Conservation (phyloP, 2,113 vertebrate genomes). For the Chloroceryle aenea region DNA sequence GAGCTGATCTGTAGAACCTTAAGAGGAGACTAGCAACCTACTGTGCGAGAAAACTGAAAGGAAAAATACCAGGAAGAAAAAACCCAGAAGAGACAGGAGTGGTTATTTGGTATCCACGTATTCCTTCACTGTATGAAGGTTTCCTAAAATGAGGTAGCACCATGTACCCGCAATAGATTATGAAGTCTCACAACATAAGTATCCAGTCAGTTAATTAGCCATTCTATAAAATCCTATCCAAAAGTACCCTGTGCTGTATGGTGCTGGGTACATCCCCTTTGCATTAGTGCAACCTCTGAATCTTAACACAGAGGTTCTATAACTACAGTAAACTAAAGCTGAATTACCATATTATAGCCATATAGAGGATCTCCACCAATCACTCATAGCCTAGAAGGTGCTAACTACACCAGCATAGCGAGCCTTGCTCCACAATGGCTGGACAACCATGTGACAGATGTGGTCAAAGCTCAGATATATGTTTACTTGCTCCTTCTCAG, state of each 20-base stretch:
- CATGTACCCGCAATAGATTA: not conserved
- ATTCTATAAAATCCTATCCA: not conserved
- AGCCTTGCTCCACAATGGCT: not conserved
- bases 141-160: not conserved
- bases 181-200: not conserved
- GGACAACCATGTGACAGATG: not conserved
- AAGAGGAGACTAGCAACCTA: not conserved
- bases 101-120: not conserved
- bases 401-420: not conserved
- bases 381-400: not conserved
- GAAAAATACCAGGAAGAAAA: not conserved
- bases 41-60: not conserved
- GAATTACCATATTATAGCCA: not conserved
- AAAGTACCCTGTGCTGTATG: not conserved
- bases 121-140: not conserved
- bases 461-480: not conserved
- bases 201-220: not conserved
- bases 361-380: not conserved
- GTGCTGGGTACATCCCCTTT: not conserved
- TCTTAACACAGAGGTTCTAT: not conserved
- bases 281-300: not conserved
- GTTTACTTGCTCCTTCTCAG: not conserved
- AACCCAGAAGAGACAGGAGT: not conserved
- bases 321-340: not conserved
- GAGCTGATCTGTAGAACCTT: not conserved